These are phyloP conservation scores for Cephus sareptanus DNA, from an alignment of 2,888 invertebrate genomes.

Conservation along the genomic window DNA sequence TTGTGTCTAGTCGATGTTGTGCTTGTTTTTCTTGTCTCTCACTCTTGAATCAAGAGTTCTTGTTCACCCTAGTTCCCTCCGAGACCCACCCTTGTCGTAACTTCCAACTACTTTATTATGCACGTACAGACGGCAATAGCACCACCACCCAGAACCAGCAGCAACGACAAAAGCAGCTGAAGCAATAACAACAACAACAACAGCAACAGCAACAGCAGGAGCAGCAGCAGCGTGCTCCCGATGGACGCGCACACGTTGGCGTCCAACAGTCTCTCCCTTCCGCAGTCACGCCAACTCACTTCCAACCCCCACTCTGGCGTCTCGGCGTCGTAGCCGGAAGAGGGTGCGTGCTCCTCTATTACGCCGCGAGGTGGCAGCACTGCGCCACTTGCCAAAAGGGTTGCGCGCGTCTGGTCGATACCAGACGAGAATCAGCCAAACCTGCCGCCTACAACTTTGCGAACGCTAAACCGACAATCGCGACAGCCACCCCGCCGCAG, in stretches of 20 bases:
- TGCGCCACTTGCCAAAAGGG: constrained; percentile 22
- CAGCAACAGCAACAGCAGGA: background rate
- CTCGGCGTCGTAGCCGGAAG: background rate
- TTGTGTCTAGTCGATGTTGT: background rate
- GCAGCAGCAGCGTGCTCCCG: constrained; percentile 5
- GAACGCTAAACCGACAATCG: background rate
- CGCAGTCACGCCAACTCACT: constrained; percentile 9
- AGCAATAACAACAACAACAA: background rate
- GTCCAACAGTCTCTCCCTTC: constrained; percentile 14
- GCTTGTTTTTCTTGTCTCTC: background rate
- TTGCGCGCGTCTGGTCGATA: constrained; percentile 44
- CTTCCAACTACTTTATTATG: background rate
- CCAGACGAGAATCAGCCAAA: constrained; percentile 40
- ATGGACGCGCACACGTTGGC: constrained; percentile 5
- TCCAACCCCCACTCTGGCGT: constrained; percentile 5
- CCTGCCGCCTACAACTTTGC: constrained; percentile 30
- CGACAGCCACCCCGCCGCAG: background rate
- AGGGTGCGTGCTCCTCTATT: constrained; percentile 23
- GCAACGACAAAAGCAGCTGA: too few relatives aligned
- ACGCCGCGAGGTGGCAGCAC: constrained; percentile 35
- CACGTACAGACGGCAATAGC: background rate
- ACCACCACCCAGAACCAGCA: background rate
- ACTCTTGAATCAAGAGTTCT: background rate
- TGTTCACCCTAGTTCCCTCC: background rate
- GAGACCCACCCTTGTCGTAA: background rate